Conservation (phyloP, 1,140 invertebrate species). For the Apis laboriosa region DNA sequence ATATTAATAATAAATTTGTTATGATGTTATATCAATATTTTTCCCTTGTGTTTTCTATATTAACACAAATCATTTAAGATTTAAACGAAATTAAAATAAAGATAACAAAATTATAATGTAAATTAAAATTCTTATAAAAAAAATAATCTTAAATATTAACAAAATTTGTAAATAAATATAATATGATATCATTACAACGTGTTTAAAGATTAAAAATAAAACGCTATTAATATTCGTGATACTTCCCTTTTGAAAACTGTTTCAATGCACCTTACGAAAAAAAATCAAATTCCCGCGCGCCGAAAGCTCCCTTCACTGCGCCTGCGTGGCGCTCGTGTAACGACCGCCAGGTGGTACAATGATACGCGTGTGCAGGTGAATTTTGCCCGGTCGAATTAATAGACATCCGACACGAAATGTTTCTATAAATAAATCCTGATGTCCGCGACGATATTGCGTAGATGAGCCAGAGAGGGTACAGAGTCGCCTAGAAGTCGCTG, state of each 20-base stretch:
- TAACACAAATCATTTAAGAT: background rate
- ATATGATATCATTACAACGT: background rate
- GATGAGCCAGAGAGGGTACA: constrained; percentile 38
- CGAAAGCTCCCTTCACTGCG: background rate
- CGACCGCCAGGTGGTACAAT: constrained; percentile 50
- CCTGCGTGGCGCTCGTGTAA: background rate
- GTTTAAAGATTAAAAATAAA: background rate
- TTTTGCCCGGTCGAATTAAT: constrained; percentile 28
- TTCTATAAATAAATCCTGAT: constrained; percentile 61
- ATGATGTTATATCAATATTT: too few species aligned
- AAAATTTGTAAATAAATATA: background rate
- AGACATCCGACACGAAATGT: constrained; percentile 8
- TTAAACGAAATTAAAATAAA: background rate
- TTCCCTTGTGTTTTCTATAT: too few species aligned
- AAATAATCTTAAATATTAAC: background rate
- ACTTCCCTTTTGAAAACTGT: background rate
- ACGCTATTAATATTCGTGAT: background rate
- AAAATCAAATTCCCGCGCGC: constrained; percentile 17
- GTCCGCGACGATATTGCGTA: constrained; percentile 37
- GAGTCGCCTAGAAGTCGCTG: constrained; percentile 60
- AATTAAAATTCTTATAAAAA: background rate
- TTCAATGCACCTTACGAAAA: background rate
- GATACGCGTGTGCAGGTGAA: constrained; percentile 30
- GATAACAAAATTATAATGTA: background rate
- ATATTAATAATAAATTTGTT: background rate